Conservation (phyloP, 30 jellyfish, hydroid and myxozoan genomes). For the Cassiopea andromeda region DNA sequence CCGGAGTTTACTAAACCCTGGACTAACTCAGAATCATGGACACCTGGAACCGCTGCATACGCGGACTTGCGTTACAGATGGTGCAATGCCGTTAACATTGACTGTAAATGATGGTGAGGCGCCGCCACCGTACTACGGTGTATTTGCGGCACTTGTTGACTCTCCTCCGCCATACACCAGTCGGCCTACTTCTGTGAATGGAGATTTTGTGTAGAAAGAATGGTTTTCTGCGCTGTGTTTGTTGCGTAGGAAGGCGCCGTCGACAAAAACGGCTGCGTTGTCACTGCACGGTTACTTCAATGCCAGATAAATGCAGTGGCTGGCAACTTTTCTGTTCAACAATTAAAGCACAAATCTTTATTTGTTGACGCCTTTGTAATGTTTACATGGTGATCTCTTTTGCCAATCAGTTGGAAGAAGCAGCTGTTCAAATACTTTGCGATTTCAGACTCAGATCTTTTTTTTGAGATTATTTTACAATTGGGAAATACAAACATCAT, state of each 20-base stretch:
- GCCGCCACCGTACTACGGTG: constrained; percentile 66
- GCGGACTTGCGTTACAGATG: constrained; percentile 54
- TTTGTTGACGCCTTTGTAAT: too few relatives aligned
- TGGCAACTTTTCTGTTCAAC: too few relatives aligned
- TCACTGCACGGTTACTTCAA: not conserved
- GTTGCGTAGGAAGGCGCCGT: not conserved
- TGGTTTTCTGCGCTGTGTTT: not conserved
- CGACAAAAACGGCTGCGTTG: not conserved
- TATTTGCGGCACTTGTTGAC: constrained; percentile 32
- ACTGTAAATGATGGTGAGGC: constrained; percentile 52
- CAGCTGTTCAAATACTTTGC: too few relatives aligned
- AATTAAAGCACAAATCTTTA: too few relatives aligned
- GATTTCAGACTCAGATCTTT: too few relatives aligned
- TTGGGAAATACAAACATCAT: too few relatives aligned
- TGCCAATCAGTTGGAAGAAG: too few relatives aligned
- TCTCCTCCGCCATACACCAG: constrained; percentile 82
- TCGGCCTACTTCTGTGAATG: constrained; percentile 74
- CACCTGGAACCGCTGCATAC: constrained; percentile 49
- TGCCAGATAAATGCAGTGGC: too few relatives aligned
- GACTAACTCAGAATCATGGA: not conserved
- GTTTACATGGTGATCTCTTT: too few relatives aligned
- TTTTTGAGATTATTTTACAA: too few relatives aligned
- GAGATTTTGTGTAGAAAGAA: constrained; percentile 57
- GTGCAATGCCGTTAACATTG: constrained; percentile 44
- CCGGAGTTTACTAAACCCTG: not conserved